A percentile compares a stretch with the other conserved stretches of the same genome.
Evolutionary conservation across 2,888 invertebrate species (phyloP).

Genomic region (Mayetiola destructor): DNA sequence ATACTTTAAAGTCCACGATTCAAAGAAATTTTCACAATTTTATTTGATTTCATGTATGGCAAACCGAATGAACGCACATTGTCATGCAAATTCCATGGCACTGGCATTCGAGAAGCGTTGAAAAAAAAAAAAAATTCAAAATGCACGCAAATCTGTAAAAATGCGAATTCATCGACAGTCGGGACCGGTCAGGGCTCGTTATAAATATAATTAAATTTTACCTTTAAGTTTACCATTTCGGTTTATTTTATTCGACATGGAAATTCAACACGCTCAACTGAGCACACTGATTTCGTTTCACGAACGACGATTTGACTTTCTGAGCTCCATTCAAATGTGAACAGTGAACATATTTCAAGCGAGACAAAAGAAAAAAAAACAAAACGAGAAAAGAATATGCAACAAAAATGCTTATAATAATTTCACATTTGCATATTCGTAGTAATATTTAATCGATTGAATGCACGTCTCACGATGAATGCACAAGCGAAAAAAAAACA

Average conservation of each 20-base stretch:
- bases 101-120: no score
- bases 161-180: background rate
- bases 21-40: background rate
- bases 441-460: background rate
- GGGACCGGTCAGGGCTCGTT: no score
- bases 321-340: background rate
- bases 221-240: background rate
- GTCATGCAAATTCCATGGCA: no score
- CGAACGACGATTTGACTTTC: background rate
- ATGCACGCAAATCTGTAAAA: background rate
- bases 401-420: no score
- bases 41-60: background rate
- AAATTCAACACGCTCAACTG: background rate
- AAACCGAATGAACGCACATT: background rate
- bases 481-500: no score
- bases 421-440: conserved; percentile 7
- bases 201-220: conserved; percentile 11
- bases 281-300: background rate
- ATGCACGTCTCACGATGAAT: no score
- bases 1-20: no score
- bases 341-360: conserved; percentile 11
- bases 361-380: no score
- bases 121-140: background rate
- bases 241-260: background rate
- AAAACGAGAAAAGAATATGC: no score